Percentiles rank a stretch among this genome's conserved stretches.
Conservation (phyloP, 1,140 invertebrate genomes). For the Oscheius sp. region DNA sequence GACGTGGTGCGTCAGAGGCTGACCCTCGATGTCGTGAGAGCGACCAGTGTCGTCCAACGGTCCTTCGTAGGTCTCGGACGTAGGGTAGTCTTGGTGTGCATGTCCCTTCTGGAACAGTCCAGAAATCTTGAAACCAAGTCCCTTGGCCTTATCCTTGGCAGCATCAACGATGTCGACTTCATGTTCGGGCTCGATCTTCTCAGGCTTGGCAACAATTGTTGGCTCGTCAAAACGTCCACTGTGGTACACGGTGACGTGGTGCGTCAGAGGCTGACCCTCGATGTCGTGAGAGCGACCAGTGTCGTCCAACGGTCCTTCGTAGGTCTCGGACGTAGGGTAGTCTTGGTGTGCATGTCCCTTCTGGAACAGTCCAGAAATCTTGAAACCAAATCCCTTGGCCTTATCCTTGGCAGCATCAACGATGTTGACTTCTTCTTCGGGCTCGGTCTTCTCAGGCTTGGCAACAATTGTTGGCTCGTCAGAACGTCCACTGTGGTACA, state of each 20-base stretch:
- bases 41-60: neutral
- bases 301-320: constrained; percentile 24
- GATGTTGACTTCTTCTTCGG: neutral
- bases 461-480: constrained; percentile 8
- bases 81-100: neutral
- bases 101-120: neutral
- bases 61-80: neutral
- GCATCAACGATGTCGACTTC: neutral
- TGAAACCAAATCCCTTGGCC: neutral
- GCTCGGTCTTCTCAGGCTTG: constrained; percentile 13
- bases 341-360: constrained; percentile 22
- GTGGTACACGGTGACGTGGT: constrained; percentile 21
- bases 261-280: neutral
- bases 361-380: constrained; percentile 30
- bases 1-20: constrained; percentile 17
- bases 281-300: neutral
- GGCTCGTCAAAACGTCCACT: constrained; percentile 11
- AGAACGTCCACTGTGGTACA: constrained; percentile 1
- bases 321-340: constrained; percentile 23
- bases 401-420: neutral
- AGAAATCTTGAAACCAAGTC: neutral
- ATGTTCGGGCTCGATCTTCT: neutral
- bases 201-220: neutral
- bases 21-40: constrained; percentile 10
- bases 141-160: neutral